Evolutionary conservation across 2,888 invertebrate genomes (phyloP).

Genomic region (Agonopterix alstromeriana): DNA sequence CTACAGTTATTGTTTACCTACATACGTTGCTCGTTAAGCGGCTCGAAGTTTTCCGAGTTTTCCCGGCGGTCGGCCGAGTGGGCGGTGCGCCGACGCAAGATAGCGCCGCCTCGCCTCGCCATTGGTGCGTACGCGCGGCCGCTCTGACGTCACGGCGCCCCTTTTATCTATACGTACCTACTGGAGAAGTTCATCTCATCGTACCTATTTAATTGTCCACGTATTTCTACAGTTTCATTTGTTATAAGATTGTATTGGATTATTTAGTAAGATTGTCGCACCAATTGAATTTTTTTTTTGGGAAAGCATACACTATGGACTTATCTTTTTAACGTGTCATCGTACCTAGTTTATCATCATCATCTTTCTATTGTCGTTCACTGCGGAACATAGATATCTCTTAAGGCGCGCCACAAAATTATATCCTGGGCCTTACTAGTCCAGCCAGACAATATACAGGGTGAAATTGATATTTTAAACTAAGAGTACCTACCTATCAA

Average conservation of each 20-base stretch:
- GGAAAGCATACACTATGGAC: too few species aligned
- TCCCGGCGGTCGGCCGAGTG: conserved; percentile 36
- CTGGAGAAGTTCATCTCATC: conserved; percentile 20
- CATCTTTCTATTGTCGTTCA: too few species aligned
- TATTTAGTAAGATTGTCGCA: too few species aligned
- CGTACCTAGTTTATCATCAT: too few species aligned
- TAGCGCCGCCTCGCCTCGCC: conserved; percentile 54
- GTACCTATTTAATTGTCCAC: neutral
- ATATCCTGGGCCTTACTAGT: neutral
- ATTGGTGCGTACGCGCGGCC: conserved; percentile 62
- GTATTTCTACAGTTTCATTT: neutral
- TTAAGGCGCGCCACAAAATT: neutral
- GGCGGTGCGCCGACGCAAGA: conserved; percentile 54
- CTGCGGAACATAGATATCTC: too few species aligned
- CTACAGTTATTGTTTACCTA: too few species aligned
- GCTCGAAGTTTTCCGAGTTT: conserved; percentile 53
- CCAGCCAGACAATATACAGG: neutral
- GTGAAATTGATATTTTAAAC: too few species aligned
- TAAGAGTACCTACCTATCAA: too few species aligned
- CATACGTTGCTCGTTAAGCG: too few species aligned
- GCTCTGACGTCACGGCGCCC: conserved; percentile 60
- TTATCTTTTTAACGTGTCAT: too few species aligned
- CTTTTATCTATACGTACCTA: conserved; percentile 43
- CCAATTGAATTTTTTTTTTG: too few species aligned
- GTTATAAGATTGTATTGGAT: too few species aligned